Conservation (phyloP, 2,113 vertebrate species). For the Scalopus aquaticus region DNA sequence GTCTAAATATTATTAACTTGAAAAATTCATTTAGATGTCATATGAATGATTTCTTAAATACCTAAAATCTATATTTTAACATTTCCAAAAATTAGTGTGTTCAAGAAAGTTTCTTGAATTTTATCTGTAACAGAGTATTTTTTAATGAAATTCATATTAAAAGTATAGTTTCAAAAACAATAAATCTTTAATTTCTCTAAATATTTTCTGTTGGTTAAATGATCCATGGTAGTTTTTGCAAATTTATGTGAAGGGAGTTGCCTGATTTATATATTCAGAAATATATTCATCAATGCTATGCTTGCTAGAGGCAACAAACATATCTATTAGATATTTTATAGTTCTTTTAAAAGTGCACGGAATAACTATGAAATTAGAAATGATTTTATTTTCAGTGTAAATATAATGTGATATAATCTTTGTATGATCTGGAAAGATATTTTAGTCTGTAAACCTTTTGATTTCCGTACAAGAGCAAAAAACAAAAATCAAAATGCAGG, state of each 20-base stretch:
- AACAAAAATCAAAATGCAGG: not conserved
- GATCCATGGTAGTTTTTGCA: not conserved
- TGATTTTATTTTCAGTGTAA: not conserved
- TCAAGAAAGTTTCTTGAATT: not conserved
- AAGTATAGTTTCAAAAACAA: not conserved
- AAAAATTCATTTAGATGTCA: not conserved
- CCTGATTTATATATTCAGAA: not conserved
- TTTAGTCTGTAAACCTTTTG: not conserved
- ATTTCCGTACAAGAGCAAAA: not conserved
- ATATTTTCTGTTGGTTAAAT: not conserved
- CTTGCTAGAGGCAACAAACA: not conserved
- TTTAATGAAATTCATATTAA: conserved; percentile 5
- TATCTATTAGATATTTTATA: not conserved
- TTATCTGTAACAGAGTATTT: not conserved
- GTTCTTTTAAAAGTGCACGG: not conserved
- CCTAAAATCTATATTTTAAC: not conserved
- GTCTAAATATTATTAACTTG: not conserved
- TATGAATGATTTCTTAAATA: not conserved
- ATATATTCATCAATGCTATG: not conserved
- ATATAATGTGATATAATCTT: not conserved
- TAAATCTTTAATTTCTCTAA: not conserved
- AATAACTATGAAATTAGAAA: not conserved
- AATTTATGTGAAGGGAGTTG: not conserved
- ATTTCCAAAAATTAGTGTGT: not conserved
- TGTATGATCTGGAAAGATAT: not conserved